These are phyloP conservation scores for Chymomyza amoena DNA, from an alignment of 2,888 invertebrate genomes.

Conservation along the genomic window DNA sequence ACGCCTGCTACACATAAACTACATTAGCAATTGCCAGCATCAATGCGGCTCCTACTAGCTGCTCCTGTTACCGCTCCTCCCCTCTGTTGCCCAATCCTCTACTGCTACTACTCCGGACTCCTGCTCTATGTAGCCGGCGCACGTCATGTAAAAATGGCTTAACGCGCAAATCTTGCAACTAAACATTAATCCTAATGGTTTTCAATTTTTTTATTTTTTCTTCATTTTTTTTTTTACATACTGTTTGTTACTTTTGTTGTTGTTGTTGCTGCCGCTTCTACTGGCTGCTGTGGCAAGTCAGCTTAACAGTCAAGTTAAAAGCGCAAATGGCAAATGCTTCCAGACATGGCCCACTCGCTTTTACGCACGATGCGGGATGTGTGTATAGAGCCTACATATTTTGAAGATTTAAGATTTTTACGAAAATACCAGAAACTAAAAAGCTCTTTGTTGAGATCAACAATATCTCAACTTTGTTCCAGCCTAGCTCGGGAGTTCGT, in stretches of 20 bases:
- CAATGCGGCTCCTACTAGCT: not conserved
- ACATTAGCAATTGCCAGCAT: slow-evolving; percentile 63
- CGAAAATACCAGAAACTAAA: too few relatives aligned
- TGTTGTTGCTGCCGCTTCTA: slow-evolving; percentile 5
- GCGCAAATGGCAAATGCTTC: slow-evolving; percentile 7
- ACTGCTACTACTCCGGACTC: not conserved
- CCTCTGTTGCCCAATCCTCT: not conserved
- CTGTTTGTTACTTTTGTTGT: slow-evolving; percentile 8
- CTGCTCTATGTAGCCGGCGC: slow-evolving; percentile 26
- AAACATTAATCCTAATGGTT: slow-evolving; percentile 74
- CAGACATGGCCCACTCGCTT: slow-evolving; percentile 4
- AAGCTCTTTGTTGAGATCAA: too few relatives aligned
- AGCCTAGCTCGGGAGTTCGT: too few relatives aligned
- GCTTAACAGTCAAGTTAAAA: slow-evolving; percentile 37
- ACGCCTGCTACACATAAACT: slow-evolving; percentile 62
- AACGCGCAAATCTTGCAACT: slow-evolving; percentile 73
- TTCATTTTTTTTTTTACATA: slow-evolving; percentile 9
- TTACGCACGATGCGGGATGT: not conserved
- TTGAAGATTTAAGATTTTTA: too few relatives aligned
- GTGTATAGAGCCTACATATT: too few relatives aligned
- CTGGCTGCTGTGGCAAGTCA: slow-evolving; percentile 67
- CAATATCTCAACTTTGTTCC: too few relatives aligned
- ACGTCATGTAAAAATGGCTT: slow-evolving; percentile 70
- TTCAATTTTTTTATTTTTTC: slow-evolving; percentile 56
- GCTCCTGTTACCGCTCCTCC: too few relatives aligned